Evolutionary conservation across 2,797 vertebrate species (phyloP).

Genomic region (Pantherophis vulpinus): DNA sequence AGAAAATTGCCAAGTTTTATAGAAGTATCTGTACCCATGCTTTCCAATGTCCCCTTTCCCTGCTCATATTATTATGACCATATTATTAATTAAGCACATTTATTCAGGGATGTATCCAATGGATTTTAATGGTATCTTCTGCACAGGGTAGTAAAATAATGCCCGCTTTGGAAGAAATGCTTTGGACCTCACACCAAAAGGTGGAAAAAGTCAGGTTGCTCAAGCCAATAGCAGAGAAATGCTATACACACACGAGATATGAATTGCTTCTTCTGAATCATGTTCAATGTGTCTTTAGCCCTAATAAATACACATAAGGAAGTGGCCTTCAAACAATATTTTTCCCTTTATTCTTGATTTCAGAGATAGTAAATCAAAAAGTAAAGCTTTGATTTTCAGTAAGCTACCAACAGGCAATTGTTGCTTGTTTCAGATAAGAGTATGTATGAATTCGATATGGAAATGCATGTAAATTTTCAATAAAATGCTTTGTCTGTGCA

Average conservation of each 20-base stretch:
- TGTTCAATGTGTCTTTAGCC: background rate
- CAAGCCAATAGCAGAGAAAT: background rate
- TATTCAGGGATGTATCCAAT: background rate
- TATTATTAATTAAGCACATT: background rate
- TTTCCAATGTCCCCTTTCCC: background rate
- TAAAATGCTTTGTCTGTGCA: background rate
- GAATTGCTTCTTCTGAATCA: background rate
- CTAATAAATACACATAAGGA: background rate
- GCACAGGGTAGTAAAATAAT: background rate
- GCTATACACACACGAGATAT: background rate
- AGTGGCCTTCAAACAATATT: background rate
- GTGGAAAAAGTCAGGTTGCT: background rate
- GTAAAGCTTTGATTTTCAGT: background rate
- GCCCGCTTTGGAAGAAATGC: background rate
- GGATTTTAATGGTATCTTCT: background rate
- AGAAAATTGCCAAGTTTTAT: slow-evolving; percentile 15
- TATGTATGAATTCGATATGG: too few relatives aligned
- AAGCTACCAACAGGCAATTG: background rate
- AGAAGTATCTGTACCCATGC: background rate
- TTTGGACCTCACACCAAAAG: background rate
- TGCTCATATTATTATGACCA: background rate
- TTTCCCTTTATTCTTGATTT: background rate
- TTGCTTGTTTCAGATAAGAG: background rate
- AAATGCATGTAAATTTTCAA: background rate
- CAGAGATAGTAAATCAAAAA: background rate